A percentile compares a stretch with the other conserved stretches of the same genome.
Evolutionary conservation across 2,888 invertebrate genomes (phyloP).

Genomic region (Onchidella celtica): DNA sequence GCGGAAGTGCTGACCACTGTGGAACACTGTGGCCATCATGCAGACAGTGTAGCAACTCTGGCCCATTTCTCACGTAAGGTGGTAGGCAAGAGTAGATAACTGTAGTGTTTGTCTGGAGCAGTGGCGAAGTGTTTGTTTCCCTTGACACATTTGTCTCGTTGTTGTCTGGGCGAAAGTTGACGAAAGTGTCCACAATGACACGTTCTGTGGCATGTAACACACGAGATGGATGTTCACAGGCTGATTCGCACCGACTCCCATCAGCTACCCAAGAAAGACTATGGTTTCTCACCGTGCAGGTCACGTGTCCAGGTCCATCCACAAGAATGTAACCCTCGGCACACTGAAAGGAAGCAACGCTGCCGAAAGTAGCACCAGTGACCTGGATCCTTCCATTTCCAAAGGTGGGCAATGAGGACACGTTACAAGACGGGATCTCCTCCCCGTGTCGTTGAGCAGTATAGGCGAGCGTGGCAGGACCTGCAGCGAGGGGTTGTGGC

Average conservation of each 20-base stretch:
- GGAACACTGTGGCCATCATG: background rate
- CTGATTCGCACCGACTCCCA: background rate
- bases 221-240: slow-evolving; percentile 8
- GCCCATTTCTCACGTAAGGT: background rate
- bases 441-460: background rate
- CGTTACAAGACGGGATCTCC: background rate
- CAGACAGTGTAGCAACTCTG: background rate
- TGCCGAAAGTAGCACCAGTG: slow-evolving; percentile 1
- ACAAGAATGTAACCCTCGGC: background rate
- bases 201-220: background rate
- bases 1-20: slow-evolving; percentile 12
- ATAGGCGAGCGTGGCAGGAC: too few relatives aligned
- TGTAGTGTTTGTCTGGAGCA: background rate
- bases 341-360: background rate
- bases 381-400: background rate
- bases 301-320: background rate
- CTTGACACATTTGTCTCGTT: background rate
- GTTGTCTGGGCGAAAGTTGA: background rate
- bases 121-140: background rate
- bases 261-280: background rate
- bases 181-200: background rate
- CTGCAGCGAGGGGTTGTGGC: too few relatives aligned
- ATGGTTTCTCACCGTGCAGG: background rate
- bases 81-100: background rate
- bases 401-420: background rate